Percentiles rank a stretch among this genome's conserved stretches.
These are phyloP conservation scores for Clytia hemisphaerica DNA, from an alignment of 30 jellyfish, hydroid and myxozoan species.

Conservation along the genomic window DNA sequence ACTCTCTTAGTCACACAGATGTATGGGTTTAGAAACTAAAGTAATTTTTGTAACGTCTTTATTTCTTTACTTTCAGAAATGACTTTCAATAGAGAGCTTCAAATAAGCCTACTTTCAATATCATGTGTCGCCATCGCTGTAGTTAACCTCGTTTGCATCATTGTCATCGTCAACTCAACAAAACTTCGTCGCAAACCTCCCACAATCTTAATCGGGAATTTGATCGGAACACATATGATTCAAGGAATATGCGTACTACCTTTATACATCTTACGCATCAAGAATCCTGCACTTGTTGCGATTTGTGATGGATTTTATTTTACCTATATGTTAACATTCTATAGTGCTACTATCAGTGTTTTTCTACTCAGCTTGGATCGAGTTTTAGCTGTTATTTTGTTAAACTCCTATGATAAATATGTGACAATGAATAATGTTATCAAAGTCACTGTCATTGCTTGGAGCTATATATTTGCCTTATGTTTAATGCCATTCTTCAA, in stretches of 20 bases:
- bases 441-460: not conserved
- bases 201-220: constrained; percentile 10
- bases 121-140: not conserved
- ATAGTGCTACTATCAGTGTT: constrained; percentile 14
- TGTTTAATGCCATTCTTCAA: constrained; percentile 3
- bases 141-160: constrained; percentile 9
- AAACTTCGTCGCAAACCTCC: constrained; percentile 14
- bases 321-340: constrained; percentile 12
- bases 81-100: no score
- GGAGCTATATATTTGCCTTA: not conserved
- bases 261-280: not conserved
- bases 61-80: no score
- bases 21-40: no score
- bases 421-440: not conserved
- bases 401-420: not conserved
- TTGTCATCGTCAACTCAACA: not conserved
- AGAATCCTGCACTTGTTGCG: not conserved
- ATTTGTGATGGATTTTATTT: not conserved
- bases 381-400: constrained; percentile 1
- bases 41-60: no score
- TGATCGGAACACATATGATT: constrained; percentile 21
- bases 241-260: constrained; percentile 24
- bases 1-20: no score
- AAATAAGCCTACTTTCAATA: not conserved
- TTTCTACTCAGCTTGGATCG: constrained; percentile 4